A percentile compares a stretch with the other conserved stretches of the same genome.
Conservation (phyloP, 2,113 vertebrate species). For the Dromiciops gliroides region DNA sequence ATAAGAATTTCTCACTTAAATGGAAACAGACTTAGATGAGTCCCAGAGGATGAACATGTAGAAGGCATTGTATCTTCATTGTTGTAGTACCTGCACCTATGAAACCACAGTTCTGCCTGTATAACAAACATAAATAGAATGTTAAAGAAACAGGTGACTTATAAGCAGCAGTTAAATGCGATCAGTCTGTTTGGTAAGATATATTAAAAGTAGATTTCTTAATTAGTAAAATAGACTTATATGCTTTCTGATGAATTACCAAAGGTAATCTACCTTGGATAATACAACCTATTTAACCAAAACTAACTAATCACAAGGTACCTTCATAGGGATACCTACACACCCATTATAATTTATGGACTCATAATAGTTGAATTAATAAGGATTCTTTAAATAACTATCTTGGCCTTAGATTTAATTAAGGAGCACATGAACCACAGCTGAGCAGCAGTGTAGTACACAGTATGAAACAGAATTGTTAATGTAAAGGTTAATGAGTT, state of each 20-base stretch:
- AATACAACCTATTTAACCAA: neutral
- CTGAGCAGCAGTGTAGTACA: slow-evolving; percentile 70
- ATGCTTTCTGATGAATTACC: neutral
- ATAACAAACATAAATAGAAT: neutral
- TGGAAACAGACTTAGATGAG: no score
- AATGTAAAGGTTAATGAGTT: slow-evolving; percentile 84
- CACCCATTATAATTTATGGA: neutral
- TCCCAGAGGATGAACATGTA: neutral
- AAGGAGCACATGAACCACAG: slow-evolving; percentile 75
- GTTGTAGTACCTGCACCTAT: neutral
- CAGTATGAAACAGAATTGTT: slow-evolving; percentile 82
- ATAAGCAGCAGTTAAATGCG: neutral
- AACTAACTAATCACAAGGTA: neutral
- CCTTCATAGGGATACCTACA: neutral
- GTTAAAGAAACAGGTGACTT: neutral
- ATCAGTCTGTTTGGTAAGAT: neutral
- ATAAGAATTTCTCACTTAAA: no score
- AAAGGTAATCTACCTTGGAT: neutral
- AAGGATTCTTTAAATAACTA: slow-evolving; percentile 65
- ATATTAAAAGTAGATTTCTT: neutral
- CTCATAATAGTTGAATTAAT: slow-evolving; percentile 65
- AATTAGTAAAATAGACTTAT: neutral
- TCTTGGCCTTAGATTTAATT: slow-evolving; percentile 79
- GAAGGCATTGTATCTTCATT: neutral
- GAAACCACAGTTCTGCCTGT: neutral